Base-by-base conservation (phyloP, 2,888 invertebrate species). In the Drosophila anceps region DNA sequence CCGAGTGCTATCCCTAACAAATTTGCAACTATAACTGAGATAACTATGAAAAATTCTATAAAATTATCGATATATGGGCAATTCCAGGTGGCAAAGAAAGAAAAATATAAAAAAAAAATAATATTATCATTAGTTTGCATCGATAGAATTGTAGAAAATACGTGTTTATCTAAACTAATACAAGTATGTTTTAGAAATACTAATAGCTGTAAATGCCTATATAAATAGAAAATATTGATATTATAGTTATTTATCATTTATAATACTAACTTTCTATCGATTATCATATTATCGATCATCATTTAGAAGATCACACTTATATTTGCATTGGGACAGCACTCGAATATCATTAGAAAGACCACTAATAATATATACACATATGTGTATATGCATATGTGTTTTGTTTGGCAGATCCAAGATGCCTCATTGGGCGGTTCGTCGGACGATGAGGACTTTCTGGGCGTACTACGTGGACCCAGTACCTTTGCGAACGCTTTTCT, bases 401-500 rank as follows among this genome's bases (percentile, higher is more conserved):
- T 61, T 50, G 50, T 5, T 57, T 68, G 58, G 44, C 92, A 97
- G 97, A 96, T 97, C 92, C 96, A 97, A 93, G 97, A 97, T 92
- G 95, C 96, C 79, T 96, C 96, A 59, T 96, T 96, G 92, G 97
- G 96, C 76, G 96, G 96, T 70, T 96, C 95, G 73, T 96, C 96
- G 91, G 95, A 96, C 91, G 96, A 96, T 91, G 95, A 95, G 88
- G 96, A 96, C 84, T 95, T 95, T 78, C 94, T 95, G 87, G 94
- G 94, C 78, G 95, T 95, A 76, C 94, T 95, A 81, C 92, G 94
- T 61, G 95, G 95, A 82, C 96, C 96, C 81, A 96, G 96, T 94
- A 96, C 97, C 58, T 96, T 97, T 76, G 97, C 97, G 81, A 96
- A 96, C 92, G 96, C 97, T 76, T 95, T 97, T 78, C 95, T 98